Base-by-base conservation (phyloP, 2,113 vertebrate genomes). In the Elgaria multicarinata region DNA sequence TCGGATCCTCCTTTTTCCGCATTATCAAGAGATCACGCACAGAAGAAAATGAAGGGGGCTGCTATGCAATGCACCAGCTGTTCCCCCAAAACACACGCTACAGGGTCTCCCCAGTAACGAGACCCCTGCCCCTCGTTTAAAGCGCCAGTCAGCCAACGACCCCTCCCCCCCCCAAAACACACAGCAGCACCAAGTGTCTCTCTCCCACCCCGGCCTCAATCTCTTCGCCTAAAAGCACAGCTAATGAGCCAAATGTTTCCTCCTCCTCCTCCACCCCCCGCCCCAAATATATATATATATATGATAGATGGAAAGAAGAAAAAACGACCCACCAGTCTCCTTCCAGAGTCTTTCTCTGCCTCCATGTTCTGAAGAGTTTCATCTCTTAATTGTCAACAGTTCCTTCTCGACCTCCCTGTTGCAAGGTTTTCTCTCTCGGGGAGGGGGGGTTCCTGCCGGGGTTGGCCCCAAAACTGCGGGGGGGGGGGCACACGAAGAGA, bases 241-340 rank as follows among this genome's bases (percentile, higher is more conserved):
- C 58, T 20, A 62, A 62, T 62, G 22, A 62, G 58, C 3, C 58
- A 20, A 62, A 62, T 46, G 14, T 9, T 44, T 6, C 66, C 42
- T 2, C 82, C 88, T 90, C 94, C 95, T 93, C 89, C 53, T 95
- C 95, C 94, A 97, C 90, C 96, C 93, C 95, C 94, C 95, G 95
- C n/a, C n/a, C n/a, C n/a, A n/a, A n/a, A n/a, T n/a, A n/a, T n/a
- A n/a, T n/a, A n/a, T n/a, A n/a, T n/a, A 96, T 93, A 96, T 89
- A 92, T 87, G 91, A 78, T 86, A 58, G 55, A 62, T 62, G 58
- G 92, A 89, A 93, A 94, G 94, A 93, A 94, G 94, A 93, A 96
- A 94, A 96, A 96, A 96, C 97, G 98, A 98, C 98, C 97, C 98
- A 99, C 98, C 98, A 99, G 98, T 98, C 97, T 98, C 97, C 98